Evolutionary conservation across 2,888 invertebrate genomes (phyloP).

Genomic region (Harpalus rubripes): DNA sequence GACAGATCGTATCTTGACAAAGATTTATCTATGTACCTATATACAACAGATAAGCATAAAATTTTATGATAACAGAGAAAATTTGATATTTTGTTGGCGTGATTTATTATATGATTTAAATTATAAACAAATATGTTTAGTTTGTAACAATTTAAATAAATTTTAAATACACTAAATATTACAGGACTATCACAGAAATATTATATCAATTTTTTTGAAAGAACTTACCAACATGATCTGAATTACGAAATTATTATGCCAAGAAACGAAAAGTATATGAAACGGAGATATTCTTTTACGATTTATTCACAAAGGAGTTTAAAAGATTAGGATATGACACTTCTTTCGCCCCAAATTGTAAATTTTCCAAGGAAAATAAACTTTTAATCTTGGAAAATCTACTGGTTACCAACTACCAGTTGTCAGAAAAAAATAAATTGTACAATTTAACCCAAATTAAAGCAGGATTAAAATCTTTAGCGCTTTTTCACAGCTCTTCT

Average conservation of each 20-base stretch:
- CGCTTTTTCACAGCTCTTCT: constrained; percentile 79
- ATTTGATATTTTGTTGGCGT: not conserved
- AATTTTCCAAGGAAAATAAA: constrained; percentile 71
- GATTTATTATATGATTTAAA: constrained; percentile 10
- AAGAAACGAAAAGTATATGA: constrained; percentile 70
- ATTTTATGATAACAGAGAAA: constrained; percentile 1
- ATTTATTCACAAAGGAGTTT: constrained; percentile 70
- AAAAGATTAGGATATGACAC: constrained; percentile 69
- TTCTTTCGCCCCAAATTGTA: constrained; percentile 71
- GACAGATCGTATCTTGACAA: constrained; percentile 30
- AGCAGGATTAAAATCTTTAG: constrained; percentile 77
- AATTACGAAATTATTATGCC: not conserved
- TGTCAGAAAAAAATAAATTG: constrained; percentile 72
- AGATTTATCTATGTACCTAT: constrained; percentile 23
- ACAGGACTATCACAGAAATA: too few relatives aligned
- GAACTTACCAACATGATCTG: not conserved
- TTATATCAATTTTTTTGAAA: constrained; percentile 25
- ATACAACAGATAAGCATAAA: constrained; percentile 20
- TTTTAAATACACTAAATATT: too few relatives aligned
- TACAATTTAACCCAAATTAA: constrained; percentile 79
- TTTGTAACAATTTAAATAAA: too few relatives aligned
- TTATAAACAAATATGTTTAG: too few relatives aligned
- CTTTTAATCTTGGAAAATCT: constrained; percentile 73
- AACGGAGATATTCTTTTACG: constrained; percentile 73
- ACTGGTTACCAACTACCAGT: constrained; percentile 68